phyloP scores from a whole-genome alignment of 1,140 invertebrate species.

The Xylocopa sonorina region DNA sequence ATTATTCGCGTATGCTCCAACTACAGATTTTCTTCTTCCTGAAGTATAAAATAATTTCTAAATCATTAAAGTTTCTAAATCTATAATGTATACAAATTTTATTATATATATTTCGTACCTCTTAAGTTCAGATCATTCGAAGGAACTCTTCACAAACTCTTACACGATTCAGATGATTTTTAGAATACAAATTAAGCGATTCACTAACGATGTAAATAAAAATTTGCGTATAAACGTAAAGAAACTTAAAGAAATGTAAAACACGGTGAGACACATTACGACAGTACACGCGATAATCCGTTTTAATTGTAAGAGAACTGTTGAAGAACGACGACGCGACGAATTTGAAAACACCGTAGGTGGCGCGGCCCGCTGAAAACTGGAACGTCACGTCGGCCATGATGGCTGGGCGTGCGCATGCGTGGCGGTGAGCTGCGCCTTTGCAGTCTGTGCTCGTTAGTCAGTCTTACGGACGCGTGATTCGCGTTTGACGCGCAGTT shows the following conservation, averaged over 20 bases:
- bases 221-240: background rate
- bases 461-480: conserved; percentile 65
- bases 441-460: conserved; percentile 37
- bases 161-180: background rate
- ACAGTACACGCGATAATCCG: no score
- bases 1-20: no score
- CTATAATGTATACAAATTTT: background rate
- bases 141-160: background rate
- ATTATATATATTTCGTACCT: background rate
- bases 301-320: no score
- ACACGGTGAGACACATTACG: fast-evolving
- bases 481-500: conserved; percentile 50
- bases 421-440: conserved; percentile 41
- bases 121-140: background rate
- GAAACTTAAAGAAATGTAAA: no score
- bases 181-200: background rate
- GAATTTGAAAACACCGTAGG: background rate
- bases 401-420: background rate
- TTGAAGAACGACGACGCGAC: no score
- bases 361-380: background rate
- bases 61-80: no score
- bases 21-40: background rate
- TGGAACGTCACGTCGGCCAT: conserved; percentile 24
- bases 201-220: background rate
- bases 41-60: no score